A percentile compares a stretch with the other conserved stretches of the same genome.
phyloP scores from a whole-genome alignment of 2,797 vertebrate genomes.

The Coccyzus lansbergi region DNA sequence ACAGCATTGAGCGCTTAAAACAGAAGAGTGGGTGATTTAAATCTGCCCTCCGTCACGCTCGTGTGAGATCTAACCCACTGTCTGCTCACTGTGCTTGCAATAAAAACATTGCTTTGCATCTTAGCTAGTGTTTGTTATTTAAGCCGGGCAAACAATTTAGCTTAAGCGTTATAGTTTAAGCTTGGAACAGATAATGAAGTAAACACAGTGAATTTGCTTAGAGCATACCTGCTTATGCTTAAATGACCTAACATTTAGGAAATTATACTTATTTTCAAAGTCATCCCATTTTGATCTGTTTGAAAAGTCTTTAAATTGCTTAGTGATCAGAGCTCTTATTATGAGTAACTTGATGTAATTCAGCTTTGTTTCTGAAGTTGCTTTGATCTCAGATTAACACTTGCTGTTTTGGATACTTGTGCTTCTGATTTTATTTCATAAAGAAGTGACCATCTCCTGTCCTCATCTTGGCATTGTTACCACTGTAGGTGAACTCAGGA shows the following conservation, averaged over 20 bases:
- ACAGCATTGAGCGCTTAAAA: slow-evolving; percentile 48
- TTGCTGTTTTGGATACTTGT: neutral
- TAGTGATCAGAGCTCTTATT: neutral
- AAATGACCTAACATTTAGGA: neutral
- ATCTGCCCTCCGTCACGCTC: slow-evolving; percentile 43
- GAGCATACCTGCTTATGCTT: neutral
- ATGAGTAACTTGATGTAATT: neutral
- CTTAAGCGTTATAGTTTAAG: neutral
- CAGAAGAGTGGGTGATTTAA: slow-evolving; percentile 60
- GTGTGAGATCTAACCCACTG: slow-evolving; percentile 57
- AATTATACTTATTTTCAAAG: neutral
- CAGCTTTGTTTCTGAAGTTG: neutral
- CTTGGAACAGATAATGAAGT: neutral
- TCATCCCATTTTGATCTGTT: neutral
- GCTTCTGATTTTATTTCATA: neutral
- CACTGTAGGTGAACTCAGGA: neutral
- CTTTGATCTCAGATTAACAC: neutral
- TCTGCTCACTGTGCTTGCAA: slow-evolving; percentile 78
- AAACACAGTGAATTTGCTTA: neutral
- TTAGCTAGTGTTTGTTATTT: slow-evolving; percentile 68
- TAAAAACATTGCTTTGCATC: slow-evolving; percentile 78
- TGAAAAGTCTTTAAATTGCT: neutral
- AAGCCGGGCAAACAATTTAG: slow-evolving; percentile 21
- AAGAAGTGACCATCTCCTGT: neutral
- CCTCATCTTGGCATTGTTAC: neutral